phyloP scores from a whole-genome alignment of 2,797 vertebrate genomes.

The Nyctibius grandis region DNA sequence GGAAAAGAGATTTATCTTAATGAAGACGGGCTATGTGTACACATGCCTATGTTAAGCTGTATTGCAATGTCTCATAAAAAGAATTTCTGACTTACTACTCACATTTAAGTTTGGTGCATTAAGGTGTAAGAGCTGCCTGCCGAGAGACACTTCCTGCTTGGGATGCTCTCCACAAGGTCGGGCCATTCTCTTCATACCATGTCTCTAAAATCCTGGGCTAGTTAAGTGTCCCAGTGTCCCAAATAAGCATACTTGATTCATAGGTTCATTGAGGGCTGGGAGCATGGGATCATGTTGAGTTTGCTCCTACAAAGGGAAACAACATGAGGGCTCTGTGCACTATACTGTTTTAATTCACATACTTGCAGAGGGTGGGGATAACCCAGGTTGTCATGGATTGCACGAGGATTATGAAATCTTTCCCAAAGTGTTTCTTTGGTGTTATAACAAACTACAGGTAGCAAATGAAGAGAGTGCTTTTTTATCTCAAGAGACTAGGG shows the following conservation, averaged over 20 bases:
- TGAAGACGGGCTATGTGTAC: background rate
- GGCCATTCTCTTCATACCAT: fast-evolving
- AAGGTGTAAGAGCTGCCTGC: background rate
- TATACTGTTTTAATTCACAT: background rate
- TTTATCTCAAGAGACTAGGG: background rate
- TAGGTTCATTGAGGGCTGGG: background rate
- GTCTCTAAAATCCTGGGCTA: background rate
- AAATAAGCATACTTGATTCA: background rate
- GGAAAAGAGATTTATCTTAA: background rate
- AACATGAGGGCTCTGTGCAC: fast-evolving
- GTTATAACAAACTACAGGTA: background rate
- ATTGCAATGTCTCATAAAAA: background rate
- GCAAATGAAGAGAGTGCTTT: background rate
- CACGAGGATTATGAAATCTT: background rate
- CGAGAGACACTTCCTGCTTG: background rate
- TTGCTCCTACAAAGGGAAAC: background rate
- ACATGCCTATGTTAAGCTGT: background rate
- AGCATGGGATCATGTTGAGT: background rate
- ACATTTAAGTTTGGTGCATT: background rate
- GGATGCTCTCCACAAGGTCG: fast-evolving
- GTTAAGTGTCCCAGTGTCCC: background rate
- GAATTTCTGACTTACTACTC: background rate
- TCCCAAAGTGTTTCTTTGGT: background rate
- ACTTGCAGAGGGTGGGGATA: background rate
- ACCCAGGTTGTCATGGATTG: background rate